These are phyloP conservation scores for Nezara viridula DNA, from an alignment of 2,888 invertebrate species.

Conservation along the genomic window DNA sequence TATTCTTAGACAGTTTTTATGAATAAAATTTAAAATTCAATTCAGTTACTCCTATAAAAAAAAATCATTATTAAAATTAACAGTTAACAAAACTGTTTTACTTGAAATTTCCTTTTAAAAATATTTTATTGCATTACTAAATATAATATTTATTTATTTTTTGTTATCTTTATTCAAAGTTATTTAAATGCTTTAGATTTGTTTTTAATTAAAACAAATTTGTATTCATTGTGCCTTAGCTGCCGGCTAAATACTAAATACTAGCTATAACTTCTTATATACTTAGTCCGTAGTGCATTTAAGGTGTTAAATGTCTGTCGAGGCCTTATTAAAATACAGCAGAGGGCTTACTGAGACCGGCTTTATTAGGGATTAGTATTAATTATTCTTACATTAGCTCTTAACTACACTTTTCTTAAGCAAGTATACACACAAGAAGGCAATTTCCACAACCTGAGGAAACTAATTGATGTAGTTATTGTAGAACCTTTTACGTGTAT, in stretches of 20 bases:
- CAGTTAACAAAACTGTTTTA: no score
- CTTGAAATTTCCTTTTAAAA: no score
- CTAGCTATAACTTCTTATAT: conserved; percentile 45
- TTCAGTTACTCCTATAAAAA: no score
- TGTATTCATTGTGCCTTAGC: background rate
- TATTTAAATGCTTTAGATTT: background rate
- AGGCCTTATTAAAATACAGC: conserved; percentile 49
- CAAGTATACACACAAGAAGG: no score
- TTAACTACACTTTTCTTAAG: background rate
- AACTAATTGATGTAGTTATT: background rate
- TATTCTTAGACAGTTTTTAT: no score
- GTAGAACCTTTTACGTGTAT: background rate
- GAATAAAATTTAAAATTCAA: no score
- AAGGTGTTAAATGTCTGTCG: background rate
- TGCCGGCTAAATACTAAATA: background rate
- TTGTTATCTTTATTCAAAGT: background rate
- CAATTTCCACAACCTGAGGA: background rate
- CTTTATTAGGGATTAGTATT: conserved; percentile 13
- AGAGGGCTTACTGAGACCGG: conserved; percentile 27
- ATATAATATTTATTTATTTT: background rate
- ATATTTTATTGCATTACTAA: no score
- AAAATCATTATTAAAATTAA: no score
- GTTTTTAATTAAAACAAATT: conserved; percentile 7
- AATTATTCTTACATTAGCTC: conserved; percentile 46
- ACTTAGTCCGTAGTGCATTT: conserved; percentile 26